Conservation (phyloP, 2,113 vertebrate species). For the Dissostichus mawsoni region DNA sequence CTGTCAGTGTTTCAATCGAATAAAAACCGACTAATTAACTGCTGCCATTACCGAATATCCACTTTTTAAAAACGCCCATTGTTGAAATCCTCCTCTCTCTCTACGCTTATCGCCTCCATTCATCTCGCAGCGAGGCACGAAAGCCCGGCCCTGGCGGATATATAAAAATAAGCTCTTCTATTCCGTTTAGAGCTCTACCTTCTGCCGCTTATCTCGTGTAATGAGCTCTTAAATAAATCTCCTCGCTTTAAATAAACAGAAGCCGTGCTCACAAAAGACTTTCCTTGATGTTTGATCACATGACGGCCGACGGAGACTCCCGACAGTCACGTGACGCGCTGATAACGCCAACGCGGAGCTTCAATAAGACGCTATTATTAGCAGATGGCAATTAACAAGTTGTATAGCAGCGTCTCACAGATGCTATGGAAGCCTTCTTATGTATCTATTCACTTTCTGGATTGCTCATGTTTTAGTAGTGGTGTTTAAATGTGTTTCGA, state of each 20-base stretch:
- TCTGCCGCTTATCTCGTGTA: slow-evolving; percentile 74
- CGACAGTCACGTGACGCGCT: background rate
- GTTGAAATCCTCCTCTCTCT: slow-evolving; percentile 42
- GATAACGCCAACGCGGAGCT: background rate
- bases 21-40: slow-evolving; percentile 60
- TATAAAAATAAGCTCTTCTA: slow-evolving; percentile 70
- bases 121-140: slow-evolving; percentile 53
- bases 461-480: too few relatives aligned
- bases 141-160: slow-evolving; percentile 42
- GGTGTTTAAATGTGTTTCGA: too few relatives aligned
- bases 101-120: slow-evolving; percentile 45
- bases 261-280: slow-evolving; percentile 46
- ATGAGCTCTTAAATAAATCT: slow-evolving; percentile 78
- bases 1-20: slow-evolving; percentile 42
- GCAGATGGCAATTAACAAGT: background rate
- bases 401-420: too few relatives aligned
- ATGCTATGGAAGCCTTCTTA: too few relatives aligned
- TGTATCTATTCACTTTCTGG: too few relatives aligned
- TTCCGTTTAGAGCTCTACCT: slow-evolving; percentile 69
- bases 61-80: slow-evolving; percentile 53
- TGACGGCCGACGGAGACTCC: slow-evolving; percentile 37
- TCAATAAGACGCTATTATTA: slow-evolving; percentile 4
- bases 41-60: slow-evolving; percentile 57
- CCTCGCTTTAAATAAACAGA: slow-evolving; percentile 74
- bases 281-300: slow-evolving; percentile 57